Conservation (phyloP, 2,888 invertebrate species). For the Chrysolina oricalcia region DNA sequence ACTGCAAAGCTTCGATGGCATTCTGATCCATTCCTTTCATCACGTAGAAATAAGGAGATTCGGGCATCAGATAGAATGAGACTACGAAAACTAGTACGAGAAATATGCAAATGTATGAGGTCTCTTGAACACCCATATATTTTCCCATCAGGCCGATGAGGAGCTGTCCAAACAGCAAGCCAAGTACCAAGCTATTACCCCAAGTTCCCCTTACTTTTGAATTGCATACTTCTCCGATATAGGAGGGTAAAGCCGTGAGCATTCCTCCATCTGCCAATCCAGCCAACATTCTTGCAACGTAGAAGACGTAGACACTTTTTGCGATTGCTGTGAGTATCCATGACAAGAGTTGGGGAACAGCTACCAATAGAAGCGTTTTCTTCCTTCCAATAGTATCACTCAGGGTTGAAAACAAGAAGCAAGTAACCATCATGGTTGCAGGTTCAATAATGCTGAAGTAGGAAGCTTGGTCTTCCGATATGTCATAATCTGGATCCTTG, state of each 20-base stretch:
- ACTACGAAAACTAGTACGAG: constrained; percentile 76
- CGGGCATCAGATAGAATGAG: constrained; percentile 77
- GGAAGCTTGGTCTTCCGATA: constrained; percentile 65
- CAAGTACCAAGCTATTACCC: constrained; percentile 61
- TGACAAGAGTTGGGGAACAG: constrained; percentile 59
- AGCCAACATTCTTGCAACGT: constrained; percentile 59
- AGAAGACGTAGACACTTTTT: constrained; percentile 60
- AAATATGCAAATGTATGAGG: constrained; percentile 75
- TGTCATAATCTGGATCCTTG: constrained; percentile 61
- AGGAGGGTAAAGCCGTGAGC: constrained; percentile 61
- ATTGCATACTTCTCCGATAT: constrained; percentile 63
- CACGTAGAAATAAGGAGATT: constrained; percentile 68
- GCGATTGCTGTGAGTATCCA: constrained; percentile 59
- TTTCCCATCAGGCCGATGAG: constrained; percentile 72
- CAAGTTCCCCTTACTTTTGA: constrained; percentile 63
- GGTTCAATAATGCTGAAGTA: constrained; percentile 65
- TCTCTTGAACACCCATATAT: constrained; percentile 72
- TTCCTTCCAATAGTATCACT: constrained; percentile 64
- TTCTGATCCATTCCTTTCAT: constrained; percentile 57
- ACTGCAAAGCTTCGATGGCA: constrained; percentile 57
- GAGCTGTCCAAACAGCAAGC: constrained; percentile 60
- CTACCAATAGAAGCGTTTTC: constrained; percentile 58
- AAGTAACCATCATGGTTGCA: constrained; percentile 57
- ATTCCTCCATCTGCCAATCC: constrained; percentile 62
- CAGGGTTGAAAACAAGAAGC: constrained; percentile 58